These are phyloP conservation scores for Hozukius guyotensis DNA, from an alignment of 2,797 vertebrate species.

Conservation along the genomic window DNA sequence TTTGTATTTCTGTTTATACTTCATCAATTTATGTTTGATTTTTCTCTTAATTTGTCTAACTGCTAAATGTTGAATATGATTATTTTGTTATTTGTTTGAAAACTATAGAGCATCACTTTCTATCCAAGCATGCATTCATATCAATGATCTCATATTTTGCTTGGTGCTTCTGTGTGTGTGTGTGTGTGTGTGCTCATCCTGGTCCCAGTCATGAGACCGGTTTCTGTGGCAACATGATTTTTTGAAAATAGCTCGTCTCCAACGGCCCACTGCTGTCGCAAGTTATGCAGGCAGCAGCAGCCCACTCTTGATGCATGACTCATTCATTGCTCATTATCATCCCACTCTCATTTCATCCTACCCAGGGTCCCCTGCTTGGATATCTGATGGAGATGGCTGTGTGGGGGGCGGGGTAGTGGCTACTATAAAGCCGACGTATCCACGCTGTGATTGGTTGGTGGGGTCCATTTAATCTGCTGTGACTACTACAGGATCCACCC, in stretches of 20 bases:
- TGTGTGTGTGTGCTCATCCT: constrained; percentile 27
- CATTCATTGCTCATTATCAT: constrained; percentile 85
- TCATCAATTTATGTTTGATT: not conserved
- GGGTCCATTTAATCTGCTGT: constrained; percentile 85
- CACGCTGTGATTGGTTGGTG: constrained; percentile 86
- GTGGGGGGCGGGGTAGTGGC: constrained; percentile 71
- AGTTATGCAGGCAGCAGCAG: constrained; percentile 53
- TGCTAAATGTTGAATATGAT: not conserved
- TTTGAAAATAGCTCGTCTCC: constrained; percentile 72
- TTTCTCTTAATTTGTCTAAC: not conserved
- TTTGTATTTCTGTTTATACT: not conserved
- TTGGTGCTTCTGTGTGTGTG: constrained; percentile 37
- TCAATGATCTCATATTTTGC: constrained; percentile 19
- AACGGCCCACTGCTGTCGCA: constrained; percentile 72
- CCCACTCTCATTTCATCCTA: constrained; percentile 75
- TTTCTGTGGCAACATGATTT: constrained; percentile 75
- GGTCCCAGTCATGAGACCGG: constrained; percentile 35
- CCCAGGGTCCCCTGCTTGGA: constrained; percentile 59
- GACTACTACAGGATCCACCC: constrained; percentile 80
- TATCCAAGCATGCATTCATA: not conserved
- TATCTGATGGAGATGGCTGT: constrained; percentile 74
- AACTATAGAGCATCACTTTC: not conserved
- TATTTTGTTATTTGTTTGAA: not conserved
- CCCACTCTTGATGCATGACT: constrained; percentile 82
- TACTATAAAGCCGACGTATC: constrained; percentile 65